Base-by-base conservation (phyloP, 2,797 vertebrate genomes). In the Tokudaia tokunoshimensis region DNA sequence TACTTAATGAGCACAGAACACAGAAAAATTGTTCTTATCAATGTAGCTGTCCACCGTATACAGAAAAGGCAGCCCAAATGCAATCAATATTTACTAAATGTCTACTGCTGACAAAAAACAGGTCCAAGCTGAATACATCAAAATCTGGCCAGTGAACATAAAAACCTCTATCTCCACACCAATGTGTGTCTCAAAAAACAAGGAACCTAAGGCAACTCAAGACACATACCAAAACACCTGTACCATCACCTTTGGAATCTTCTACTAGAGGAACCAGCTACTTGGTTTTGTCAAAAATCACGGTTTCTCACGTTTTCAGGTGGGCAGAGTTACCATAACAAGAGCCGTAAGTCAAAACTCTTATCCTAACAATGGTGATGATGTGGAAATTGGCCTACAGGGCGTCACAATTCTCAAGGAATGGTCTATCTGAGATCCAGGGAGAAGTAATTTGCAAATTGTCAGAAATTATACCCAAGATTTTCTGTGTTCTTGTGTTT, bases 11-110 rank as follows among this genome's bases (percentile, higher is more conserved):
- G 52, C 92, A 76, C 29, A n/a, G 47, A 70, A 65, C 92, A 76
- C 37, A 70, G 34, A 70, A 76, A 83, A 90, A 79, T 44, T 92
- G 59, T 72, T 76, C 41, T 93, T 75, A 80, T 31, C 20, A 75
- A 0, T 75, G 3, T 17, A 92, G 67, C 52, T 5, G 65, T 20
- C 20, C 47, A 89, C 31, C 91, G 31, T 9, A 70, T 17, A 94
- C 78, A 95, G 47, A 96, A 91, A 96, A 95, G 47, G 57, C 22
- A 90, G 78, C 78, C 79, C 26, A 95, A 95, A 82, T 85, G n/a
- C 81, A 50, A 50, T 83, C 57, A 94, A 67, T 50, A 91, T 37
- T 76, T 81, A 95, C 6, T 59, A 85, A 63, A 83, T 41, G 57
- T 78, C 70, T 88, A 76, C n/a, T 17, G 50, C 41, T 47, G n/a